Percentiles rank a stretch among this genome's conserved stretches.
Conservation (phyloP, 2,797 vertebrate genomes). For the Acanthis flammea region DNA sequence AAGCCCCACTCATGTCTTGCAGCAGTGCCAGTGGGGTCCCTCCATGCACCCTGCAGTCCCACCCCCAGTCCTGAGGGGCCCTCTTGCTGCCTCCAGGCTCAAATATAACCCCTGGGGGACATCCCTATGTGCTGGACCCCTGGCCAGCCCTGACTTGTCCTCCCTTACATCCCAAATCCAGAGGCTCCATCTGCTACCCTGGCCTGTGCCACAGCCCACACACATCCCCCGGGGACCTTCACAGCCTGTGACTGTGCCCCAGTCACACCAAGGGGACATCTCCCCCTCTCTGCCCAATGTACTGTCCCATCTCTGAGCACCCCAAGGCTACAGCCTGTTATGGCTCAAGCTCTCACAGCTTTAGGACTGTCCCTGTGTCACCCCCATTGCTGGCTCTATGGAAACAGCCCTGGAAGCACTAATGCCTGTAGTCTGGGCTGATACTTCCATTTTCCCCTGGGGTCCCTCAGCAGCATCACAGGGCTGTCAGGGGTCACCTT, state of each 20-base stretch:
- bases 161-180: background rate
- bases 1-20: background rate
- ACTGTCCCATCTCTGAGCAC: background rate
- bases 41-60: background rate
- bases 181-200: background rate
- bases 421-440: background rate
- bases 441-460: background rate
- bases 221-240: accelerated
- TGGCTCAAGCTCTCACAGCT: accelerated
- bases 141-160: background rate
- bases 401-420: background rate
- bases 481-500: background rate
- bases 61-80: background rate
- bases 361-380: background rate
- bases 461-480: background rate
- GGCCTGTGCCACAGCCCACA: background rate
- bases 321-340: background rate
- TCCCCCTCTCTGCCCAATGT: accelerated
- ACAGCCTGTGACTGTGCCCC: background rate
- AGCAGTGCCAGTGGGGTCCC: background rate
- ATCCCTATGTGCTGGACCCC: background rate
- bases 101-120: background rate
- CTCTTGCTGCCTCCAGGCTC: background rate
- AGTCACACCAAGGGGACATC: background rate
- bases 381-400: accelerated